Evolutionary conservation across 2,797 vertebrate species (phyloP).

Genomic region (Liparis tanakae): DNA sequence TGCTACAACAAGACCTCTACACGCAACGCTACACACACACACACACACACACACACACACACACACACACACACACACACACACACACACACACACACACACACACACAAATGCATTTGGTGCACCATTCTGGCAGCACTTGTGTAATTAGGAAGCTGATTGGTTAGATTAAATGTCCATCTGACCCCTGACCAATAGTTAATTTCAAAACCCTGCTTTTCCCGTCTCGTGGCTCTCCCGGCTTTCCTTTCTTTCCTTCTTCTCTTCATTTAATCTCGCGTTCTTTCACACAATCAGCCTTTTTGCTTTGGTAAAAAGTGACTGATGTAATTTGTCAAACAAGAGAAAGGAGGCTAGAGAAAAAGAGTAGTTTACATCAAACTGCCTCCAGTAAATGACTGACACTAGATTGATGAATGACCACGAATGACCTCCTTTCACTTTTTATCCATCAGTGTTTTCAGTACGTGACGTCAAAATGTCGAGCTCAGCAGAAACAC

Average conservation of each 20-base stretch:
- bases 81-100: slow-evolving; percentile 38
- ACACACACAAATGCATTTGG: slow-evolving; percentile 48
- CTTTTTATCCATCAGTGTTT: slow-evolving; percentile 30
- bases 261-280: slow-evolving; percentile 50
- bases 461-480: slow-evolving; percentile 14
- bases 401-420: slow-evolving; percentile 41
- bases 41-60: slow-evolving; percentile 40
- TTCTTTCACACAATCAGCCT: slow-evolving; percentile 62
- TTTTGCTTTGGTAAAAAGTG: slow-evolving; percentile 47
- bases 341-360: slow-evolving; percentile 44
- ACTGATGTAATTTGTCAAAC: slow-evolving; percentile 66
- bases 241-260: slow-evolving; percentile 41
- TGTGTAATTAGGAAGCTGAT: slow-evolving; percentile 84
- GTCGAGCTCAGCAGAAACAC: slow-evolving; percentile 13
- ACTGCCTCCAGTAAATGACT: slow-evolving; percentile 54
- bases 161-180: slow-evolving; percentile 84
- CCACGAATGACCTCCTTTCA: slow-evolving; percentile 33
- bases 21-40: slow-evolving; percentile 66
- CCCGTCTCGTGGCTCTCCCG: slow-evolving; percentile 20
- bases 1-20: slow-evolving; percentile 82
- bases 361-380: slow-evolving; percentile 50
- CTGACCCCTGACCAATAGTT: slow-evolving; percentile 82
- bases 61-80: slow-evolving; percentile 40
- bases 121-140: slow-evolving; percentile 73
- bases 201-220: slow-evolving; percentile 73